Percentiles rank a stretch among this genome's conserved stretches.
Conservation (phyloP, 2,113 vertebrate genomes). For the Rallus limicola region DNA sequence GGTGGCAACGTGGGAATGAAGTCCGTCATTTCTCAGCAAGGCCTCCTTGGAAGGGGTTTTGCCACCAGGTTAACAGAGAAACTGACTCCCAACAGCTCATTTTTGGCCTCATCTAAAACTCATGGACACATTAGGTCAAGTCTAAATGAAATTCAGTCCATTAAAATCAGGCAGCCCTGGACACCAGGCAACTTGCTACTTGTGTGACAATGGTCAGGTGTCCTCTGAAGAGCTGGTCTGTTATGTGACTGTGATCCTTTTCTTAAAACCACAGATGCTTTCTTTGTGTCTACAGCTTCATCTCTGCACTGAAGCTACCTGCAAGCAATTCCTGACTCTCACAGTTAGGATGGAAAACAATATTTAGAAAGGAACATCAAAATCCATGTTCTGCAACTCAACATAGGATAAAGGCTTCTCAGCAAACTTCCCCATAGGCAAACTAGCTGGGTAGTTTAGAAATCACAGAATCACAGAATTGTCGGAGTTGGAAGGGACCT, state of each 20-base stretch:
- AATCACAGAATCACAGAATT: too few relatives aligned
- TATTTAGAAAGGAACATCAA: neutral
- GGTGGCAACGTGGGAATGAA: neutral
- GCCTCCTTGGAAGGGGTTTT: neutral
- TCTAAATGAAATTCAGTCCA: neutral
- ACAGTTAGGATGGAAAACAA: neutral
- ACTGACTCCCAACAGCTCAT: neutral
- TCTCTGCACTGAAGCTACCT: neutral
- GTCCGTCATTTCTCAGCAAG: neutral
- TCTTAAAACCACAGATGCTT: neutral
- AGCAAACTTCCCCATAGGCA: neutral
- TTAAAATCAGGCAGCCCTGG: neutral
- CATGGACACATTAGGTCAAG: neutral
- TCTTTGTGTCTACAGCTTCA: neutral
- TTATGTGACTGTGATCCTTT: neutral
- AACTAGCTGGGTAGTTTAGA: neutral
- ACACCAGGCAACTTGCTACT: neutral
- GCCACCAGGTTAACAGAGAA: neutral
- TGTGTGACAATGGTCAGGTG: neutral
- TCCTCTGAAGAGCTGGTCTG: neutral
- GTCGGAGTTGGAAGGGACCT: too few relatives aligned
- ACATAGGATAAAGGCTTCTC: neutral
- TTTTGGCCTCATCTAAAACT: neutral
- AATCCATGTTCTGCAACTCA: neutral
- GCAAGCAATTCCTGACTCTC: neutral